These are phyloP conservation scores for Drosophila simulans DNA, from an alignment of 1,140 invertebrate species.

Conservation along the genomic window DNA sequence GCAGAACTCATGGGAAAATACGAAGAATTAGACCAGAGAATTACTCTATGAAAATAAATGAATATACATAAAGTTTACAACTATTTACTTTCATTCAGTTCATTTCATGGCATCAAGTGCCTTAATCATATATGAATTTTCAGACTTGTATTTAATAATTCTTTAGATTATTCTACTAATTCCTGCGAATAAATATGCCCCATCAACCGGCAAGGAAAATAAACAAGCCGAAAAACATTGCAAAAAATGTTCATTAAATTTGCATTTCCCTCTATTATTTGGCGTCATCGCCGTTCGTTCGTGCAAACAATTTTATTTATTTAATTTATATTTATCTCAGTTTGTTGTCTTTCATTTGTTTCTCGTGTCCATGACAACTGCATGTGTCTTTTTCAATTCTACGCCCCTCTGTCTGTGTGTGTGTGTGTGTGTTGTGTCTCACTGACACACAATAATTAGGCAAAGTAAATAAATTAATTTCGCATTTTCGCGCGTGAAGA, in stretches of 20 bases:
- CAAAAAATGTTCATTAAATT: constrained; percentile 29
- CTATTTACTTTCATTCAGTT: neutral
- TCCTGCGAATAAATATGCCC: no score
- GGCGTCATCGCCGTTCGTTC: constrained; percentile 13
- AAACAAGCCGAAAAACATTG: constrained; percentile 15
- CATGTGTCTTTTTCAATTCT: constrained; percentile 39
- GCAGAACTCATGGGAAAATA: neutral
- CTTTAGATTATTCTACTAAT: no score
- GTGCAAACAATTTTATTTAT: constrained; percentile 49
- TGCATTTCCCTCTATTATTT: constrained; percentile 33
- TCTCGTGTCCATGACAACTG: constrained; percentile 53
- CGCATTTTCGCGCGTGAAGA: constrained; percentile 72
- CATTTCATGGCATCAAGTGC: no score
- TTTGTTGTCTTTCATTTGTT: constrained; percentile 10
- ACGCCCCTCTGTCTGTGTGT: neutral
- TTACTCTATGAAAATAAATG: neutral
- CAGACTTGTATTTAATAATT: no score
- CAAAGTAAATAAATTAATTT: constrained; percentile 81
- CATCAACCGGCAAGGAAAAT: no score
- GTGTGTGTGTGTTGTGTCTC: constrained; percentile 2
- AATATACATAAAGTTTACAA: no score
- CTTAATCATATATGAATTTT: neutral
- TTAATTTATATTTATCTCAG: constrained; percentile 55
- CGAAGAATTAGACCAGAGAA: neutral
- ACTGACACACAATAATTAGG: constrained; percentile 46